Conservation (phyloP, 2,797 vertebrate species). For the Micrastur ruficollis region DNA sequence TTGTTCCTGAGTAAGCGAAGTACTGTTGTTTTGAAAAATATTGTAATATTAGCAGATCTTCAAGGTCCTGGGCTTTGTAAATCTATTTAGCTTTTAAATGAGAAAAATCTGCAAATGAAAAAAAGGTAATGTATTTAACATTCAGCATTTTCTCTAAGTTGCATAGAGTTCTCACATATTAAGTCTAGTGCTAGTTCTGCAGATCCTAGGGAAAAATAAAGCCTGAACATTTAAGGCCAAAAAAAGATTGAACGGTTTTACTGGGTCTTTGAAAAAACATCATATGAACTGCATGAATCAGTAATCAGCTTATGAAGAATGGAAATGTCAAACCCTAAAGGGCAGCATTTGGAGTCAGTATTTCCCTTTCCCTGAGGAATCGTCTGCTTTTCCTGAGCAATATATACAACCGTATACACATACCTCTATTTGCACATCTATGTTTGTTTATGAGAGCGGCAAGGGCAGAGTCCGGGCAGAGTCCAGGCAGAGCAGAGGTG, state of each 20-base stretch:
- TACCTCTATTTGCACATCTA: background rate
- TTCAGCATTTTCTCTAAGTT: background rate
- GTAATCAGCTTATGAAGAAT: conserved; percentile 27
- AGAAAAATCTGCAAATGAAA: background rate
- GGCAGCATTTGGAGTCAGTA: background rate
- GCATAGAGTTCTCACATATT: background rate
- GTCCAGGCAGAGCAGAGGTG: conserved; percentile 7
- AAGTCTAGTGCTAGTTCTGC: background rate
- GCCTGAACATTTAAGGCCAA: background rate
- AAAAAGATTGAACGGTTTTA: background rate
- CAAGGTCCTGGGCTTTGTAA: background rate
- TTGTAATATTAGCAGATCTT: background rate
- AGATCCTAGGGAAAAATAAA: background rate
- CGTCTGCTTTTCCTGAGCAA: background rate
- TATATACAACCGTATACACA: background rate
- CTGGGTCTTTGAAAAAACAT: conserved; percentile 20
- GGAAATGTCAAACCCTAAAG: conserved; percentile 30
- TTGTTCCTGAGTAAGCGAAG: background rate
- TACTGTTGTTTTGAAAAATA: background rate
- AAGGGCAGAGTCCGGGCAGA: background rate
- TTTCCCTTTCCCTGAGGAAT: background rate
- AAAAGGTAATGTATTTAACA: background rate
- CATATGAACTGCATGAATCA: background rate
- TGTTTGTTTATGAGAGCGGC: background rate
- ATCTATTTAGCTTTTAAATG: background rate